Percentiles rank a stretch among this genome's conserved stretches.
phyloP scores from a whole-genome alignment of 64 coral and sea anemone species.

The Pocillopora verrucosa region DNA sequence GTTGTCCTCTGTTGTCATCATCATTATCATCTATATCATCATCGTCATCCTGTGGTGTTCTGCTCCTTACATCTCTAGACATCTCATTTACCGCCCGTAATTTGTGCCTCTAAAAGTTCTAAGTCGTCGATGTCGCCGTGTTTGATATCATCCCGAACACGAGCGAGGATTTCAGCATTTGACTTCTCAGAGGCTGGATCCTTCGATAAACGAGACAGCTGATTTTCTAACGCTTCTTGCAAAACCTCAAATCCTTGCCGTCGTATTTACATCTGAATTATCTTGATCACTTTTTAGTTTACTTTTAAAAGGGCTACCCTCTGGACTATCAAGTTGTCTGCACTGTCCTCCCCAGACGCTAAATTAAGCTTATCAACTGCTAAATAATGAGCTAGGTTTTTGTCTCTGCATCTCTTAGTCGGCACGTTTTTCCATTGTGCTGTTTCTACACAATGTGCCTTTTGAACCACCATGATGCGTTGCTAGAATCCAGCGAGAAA shows the following conservation, averaged over 20 bases:
- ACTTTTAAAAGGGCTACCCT: background rate
- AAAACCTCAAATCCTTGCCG: slow-evolving; percentile 18
- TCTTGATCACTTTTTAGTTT: background rate
- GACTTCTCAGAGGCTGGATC: slow-evolving; percentile 15
- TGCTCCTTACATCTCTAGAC: slow-evolving; percentile 7
- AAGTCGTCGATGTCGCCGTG: slow-evolving; percentile 46
- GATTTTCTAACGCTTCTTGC: slow-evolving; percentile 21
- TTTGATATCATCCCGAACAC: slow-evolving; percentile 57
- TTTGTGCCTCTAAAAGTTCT: slow-evolving; percentile 46
- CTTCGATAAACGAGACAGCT: background rate
- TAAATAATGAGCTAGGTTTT: slow-evolving; percentile 23
- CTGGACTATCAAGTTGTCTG: background rate
- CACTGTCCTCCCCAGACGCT: background rate
- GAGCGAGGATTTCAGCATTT: slow-evolving; percentile 3
- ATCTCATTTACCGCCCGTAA: slow-evolving; percentile 22
- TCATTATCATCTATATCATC: background rate
- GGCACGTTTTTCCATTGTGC: background rate
- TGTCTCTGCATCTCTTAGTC: slow-evolving; percentile 22
- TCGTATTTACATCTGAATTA: background rate
- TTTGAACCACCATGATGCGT: background rate
- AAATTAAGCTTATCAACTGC: slow-evolving; percentile 26
- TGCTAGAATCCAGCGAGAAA: background rate
- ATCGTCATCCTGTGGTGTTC: background rate
- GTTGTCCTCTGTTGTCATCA: background rate
- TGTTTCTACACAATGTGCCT: background rate